Evolutionary conservation across 64 coral and sea anemone species (phyloP).

Genomic region (Orbicella faveolata): DNA sequence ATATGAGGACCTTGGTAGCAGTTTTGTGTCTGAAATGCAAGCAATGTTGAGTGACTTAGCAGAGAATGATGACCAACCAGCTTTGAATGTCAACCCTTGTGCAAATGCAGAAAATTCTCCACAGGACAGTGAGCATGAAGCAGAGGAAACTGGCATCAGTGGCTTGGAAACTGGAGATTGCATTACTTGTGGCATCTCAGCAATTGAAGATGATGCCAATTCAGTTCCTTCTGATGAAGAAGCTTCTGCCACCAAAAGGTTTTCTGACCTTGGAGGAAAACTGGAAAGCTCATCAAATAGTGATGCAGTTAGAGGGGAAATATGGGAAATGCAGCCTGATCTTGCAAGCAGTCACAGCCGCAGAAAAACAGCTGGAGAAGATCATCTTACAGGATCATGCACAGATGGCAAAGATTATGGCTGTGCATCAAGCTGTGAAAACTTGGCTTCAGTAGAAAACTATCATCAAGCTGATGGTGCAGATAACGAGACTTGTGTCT

Average conservation of each 20-base stretch:
- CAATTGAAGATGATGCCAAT: not conserved
- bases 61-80: not conserved
- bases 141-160: not conserved
- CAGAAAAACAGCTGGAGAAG: not conserved
- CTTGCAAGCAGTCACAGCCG: not conserved
- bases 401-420: constrained; percentile 9
- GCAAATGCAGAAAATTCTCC: not conserved
- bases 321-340: constrained; percentile 3
- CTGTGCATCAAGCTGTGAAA: constrained; percentile 12
- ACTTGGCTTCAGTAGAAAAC: not conserved
- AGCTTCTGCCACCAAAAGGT: not conserved
- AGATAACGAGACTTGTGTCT: not conserved
- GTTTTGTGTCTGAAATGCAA: constrained; percentile 87
- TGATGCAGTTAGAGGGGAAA: not conserved
- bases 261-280: not conserved
- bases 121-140: not conserved
- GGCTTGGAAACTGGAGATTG: not conserved
- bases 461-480: not conserved
- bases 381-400: not conserved
- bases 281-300: not conserved
- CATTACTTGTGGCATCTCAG: not conserved
- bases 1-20: constrained; percentile 70
- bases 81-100: not conserved
- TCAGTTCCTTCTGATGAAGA: not conserved
- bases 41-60: constrained; percentile 51